Evolutionary conservation across 2,113 vertebrate genomes (phyloP).

Genomic region (Cairina moschata): DNA sequence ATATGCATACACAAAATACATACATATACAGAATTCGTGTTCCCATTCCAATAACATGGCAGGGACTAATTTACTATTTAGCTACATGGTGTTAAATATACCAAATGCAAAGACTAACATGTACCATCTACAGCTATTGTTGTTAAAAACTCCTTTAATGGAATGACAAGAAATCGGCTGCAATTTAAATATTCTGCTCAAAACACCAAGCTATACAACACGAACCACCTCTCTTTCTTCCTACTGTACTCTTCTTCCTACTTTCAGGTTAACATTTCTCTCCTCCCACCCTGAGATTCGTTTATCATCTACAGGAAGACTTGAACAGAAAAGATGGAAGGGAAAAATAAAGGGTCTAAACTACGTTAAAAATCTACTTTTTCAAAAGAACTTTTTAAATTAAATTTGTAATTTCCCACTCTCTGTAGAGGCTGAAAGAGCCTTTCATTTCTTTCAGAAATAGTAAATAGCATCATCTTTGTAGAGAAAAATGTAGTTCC

Average conservation of each 20-base stretch:
- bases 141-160: background rate
- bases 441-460: background rate
- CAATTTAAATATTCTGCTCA: background rate
- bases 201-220: background rate
- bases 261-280: background rate
- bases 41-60: background rate
- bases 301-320: background rate
- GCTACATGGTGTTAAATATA: background rate
- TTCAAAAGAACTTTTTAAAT: background rate
- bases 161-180: background rate
- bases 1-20: background rate
- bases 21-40: background rate
- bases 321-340: background rate
- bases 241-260: background rate
- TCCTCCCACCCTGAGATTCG: rapidly evolving
- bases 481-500: background rate
- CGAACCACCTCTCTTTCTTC: background rate
- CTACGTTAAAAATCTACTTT: background rate
- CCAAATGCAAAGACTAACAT: background rate
- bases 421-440: background rate
- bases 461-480: background rate
- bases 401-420: background rate
- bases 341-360: background rate
- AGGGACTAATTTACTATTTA: background rate
- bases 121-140: background rate